phyloP scores from a whole-genome alignment of 2,113 vertebrate genomes.

The Otocyon megalotis region DNA sequence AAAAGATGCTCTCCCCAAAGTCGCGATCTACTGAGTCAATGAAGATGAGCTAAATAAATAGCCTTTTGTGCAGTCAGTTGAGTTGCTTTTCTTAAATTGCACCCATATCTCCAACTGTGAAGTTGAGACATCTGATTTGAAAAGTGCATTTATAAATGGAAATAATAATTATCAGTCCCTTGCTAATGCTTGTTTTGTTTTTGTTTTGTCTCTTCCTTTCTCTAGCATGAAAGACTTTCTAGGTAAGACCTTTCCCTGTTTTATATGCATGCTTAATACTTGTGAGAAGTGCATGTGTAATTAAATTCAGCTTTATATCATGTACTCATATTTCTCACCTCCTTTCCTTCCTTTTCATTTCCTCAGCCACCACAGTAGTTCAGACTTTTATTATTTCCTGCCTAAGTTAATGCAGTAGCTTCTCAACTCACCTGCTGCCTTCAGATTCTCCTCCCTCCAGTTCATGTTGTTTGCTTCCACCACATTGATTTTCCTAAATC shows the following conservation, averaged over 20 bases:
- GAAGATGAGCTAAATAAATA: neutral
- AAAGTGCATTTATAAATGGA: neutral
- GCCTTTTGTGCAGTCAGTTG: neutral
- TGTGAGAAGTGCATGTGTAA: slow-evolving; percentile 25
- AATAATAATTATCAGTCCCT: neutral
- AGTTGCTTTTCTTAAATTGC: slow-evolving; percentile 17
- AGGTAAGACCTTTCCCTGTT: slow-evolving; percentile 89
- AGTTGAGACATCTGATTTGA: neutral
- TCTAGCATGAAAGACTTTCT: slow-evolving; percentile 93
- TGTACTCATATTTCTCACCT: neutral
- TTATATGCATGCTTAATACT: slow-evolving; percentile 45
- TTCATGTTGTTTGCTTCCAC: neutral
- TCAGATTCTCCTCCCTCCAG: neutral
- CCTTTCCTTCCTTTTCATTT: slow-evolving; percentile 39
- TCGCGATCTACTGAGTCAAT: neutral
- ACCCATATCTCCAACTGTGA: neutral
- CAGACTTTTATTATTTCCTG: slow-evolving; percentile 11
- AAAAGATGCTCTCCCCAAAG: neutral
- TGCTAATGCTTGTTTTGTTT: slow-evolving; percentile 75
- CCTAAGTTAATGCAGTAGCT: neutral
- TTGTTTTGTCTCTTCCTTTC: slow-evolving; percentile 73
- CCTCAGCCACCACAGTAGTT: neutral
- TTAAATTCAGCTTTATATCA: slow-evolving; percentile 18
- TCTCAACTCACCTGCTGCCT: neutral
- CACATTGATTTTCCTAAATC: neutral